These are phyloP conservation scores for Drosophila kuntzei DNA, from an alignment of 2,888 invertebrate species.

Conservation along the genomic window DNA sequence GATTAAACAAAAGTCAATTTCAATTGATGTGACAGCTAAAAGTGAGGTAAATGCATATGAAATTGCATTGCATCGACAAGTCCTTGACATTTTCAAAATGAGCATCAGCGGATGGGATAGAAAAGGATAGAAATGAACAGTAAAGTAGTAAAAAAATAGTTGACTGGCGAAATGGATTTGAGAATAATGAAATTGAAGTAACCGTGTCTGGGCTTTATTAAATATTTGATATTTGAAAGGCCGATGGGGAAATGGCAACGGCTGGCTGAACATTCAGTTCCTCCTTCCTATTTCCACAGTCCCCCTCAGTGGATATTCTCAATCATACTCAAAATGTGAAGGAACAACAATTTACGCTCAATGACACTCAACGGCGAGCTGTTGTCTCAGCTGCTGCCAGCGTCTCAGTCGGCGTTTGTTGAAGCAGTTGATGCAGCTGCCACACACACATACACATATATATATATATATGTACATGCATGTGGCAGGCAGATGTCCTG, in stretches of 20 bases:
- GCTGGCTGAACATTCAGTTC: conserved; percentile 44
- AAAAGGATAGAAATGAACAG: not conserved
- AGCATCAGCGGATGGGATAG: conserved; percentile 48
- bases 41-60: conserved; percentile 68
- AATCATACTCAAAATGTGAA: conserved; percentile 82
- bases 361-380: conserved; percentile 80
- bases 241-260: conserved; percentile 51
- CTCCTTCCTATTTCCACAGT: not conserved
- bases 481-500: conserved; percentile 15
- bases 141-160: conserved; percentile 64
- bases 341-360: conserved; percentile 84
- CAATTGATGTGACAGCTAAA: conserved; percentile 40
- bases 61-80: conserved; percentile 62
- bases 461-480: not conserved
- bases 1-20: conserved; percentile 54
- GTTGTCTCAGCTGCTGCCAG: conserved; percentile 58
- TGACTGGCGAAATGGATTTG: conserved; percentile 45
- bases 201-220: conserved; percentile 74
- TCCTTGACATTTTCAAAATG: conserved; percentile 77
- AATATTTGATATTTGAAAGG: conserved; percentile 67
- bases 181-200: conserved; percentile 35
- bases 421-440: conserved; percentile 32
- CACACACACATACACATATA: not conserved
- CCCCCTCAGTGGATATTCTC: conserved; percentile 72
- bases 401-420: conserved; percentile 26